A percentile compares a stretch with the other conserved stretches of the same genome.
Conservation (phyloP, 2,888 invertebrate genomes). For the Tipula vernalis region DNA sequence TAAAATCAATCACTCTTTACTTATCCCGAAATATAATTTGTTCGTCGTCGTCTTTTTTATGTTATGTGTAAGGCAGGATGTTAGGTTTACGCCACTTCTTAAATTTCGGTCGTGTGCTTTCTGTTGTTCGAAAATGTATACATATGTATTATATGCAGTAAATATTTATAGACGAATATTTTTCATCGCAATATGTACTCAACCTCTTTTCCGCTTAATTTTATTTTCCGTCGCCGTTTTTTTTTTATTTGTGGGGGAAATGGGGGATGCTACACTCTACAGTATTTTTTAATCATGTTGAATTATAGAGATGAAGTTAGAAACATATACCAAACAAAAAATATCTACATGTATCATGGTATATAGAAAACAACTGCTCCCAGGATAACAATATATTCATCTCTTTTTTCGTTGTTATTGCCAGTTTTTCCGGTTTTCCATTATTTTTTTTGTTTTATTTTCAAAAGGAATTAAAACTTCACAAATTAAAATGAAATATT, state of each 20-base stretch:
- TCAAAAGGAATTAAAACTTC: neutral
- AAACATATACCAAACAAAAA: neutral
- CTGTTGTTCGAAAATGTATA: neutral
- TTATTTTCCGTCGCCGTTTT: neutral
- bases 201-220: neutral
- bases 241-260: neutral
- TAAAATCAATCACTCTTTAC: neutral
- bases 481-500: conserved; percentile 4
- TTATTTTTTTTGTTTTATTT: neutral
- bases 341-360: neutral
- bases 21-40: neutral
- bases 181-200: neutral
- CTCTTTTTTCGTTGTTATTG: neutral
- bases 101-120: neutral
- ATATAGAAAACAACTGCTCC: neutral
- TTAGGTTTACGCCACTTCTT: neutral
- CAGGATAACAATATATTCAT: conserved; percentile 4
- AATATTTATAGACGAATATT: neutral
- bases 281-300: neutral
- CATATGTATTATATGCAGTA: neutral
- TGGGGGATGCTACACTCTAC: neutral
- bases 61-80: neutral
- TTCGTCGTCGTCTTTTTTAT: neutral
- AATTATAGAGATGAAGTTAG: neutral
- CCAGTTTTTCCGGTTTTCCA: neutral